These are phyloP conservation scores for Oasisia sp. DNA, from an alignment of 2,888 invertebrate species.

Conservation along the genomic window DNA sequence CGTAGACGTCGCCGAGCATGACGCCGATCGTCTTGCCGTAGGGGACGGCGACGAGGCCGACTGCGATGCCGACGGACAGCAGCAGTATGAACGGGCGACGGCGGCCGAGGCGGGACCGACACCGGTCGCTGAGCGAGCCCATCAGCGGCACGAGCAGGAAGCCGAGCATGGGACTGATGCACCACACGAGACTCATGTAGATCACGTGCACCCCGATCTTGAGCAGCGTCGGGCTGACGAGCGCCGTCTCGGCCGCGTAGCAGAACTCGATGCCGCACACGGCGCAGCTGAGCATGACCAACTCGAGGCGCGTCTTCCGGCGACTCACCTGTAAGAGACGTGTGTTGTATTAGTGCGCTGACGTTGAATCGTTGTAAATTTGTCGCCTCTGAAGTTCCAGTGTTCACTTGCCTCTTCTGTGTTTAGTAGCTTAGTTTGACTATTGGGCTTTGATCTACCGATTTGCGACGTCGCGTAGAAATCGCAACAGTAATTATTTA, in stretches of 20 bases:
- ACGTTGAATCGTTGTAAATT: too few relatives aligned
- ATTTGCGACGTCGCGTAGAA: too few relatives aligned
- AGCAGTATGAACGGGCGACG: conserved; percentile 91
- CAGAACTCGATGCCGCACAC: conserved; percentile 98
- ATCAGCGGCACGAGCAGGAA: conserved; percentile 93
- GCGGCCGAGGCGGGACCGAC: conserved; percentile 82
- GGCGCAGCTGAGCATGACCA: conserved; percentile 89
- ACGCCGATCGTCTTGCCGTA: conserved; percentile 89
- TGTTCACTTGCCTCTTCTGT: too few relatives aligned
- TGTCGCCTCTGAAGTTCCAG: too few relatives aligned
- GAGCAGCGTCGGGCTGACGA: conserved; percentile 92
- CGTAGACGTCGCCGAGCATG: conserved; percentile 72
- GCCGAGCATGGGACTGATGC: conserved; percentile 90
- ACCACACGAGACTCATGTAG: conserved; percentile 96
- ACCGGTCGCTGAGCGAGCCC: conserved; percentile 92
- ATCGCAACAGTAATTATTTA: too few relatives aligned
- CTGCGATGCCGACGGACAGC: conserved; percentile 86
- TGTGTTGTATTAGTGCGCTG: background rate
- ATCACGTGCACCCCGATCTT: conserved; percentile 90
- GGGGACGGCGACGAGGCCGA: conserved; percentile 89
- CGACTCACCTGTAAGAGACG: conserved; percentile 19
- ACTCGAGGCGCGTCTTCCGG: conserved; percentile 66
- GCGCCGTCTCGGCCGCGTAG: conserved; percentile 96
- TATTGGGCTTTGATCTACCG: too few relatives aligned
- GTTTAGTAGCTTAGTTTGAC: too few relatives aligned